Evolutionary conservation across 2,113 vertebrate species (phyloP), one percentile per base, ranked within the genome.

Genomic region (Otus sunia): DNA sequence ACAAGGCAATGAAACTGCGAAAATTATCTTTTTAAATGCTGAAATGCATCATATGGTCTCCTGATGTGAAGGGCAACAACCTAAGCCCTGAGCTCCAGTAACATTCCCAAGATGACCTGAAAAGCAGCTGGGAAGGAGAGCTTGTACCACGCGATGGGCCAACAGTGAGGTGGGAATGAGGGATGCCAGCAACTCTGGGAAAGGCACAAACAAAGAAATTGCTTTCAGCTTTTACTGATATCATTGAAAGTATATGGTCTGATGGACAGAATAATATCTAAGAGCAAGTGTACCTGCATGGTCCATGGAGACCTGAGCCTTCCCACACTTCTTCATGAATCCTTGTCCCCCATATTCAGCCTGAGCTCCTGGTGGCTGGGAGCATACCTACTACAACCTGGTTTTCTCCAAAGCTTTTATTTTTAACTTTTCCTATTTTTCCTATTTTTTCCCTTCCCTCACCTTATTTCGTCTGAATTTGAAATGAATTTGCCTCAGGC

Each of bases 71-170:
- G n/a, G 66, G 25, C 19, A 76, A 76, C 14, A 32, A 76, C 36
- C 58, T 67, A 53, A 81, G 20, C 15, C 78, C 47, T 26, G 47
- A 78, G 56, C 19, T 89, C 73, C 9, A 20, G 18, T 56, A 52
- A 49, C 16, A 2, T 13, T 71, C 12, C 62, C 2, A 14, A 47
- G 47, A n/a, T 3, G 11, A 73, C 30, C 49, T 30, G 39, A 60
- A 53, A 79, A 73, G 64, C 47, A 75, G 17, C n/a, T 15, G 63
- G 36, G 72, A 76, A 69, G 63, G 56, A 73, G 55, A 84, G 63
- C 18, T 73, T n/a, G 30, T 39, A 39, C 53, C 50, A 29, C 0
- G 0, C 2, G 0, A 30, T 2, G 30, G 80, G 21, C 18, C 73
- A 76, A 3, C 10, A 5, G 25, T 1, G 17, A 66, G 11, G 7